Percentiles rank a stretch among this genome's conserved stretches.
These are phyloP conservation scores for Romanogobio albipinnatus DNA, from an alignment of 2,113 vertebrate species.

Conservation along the genomic window DNA sequence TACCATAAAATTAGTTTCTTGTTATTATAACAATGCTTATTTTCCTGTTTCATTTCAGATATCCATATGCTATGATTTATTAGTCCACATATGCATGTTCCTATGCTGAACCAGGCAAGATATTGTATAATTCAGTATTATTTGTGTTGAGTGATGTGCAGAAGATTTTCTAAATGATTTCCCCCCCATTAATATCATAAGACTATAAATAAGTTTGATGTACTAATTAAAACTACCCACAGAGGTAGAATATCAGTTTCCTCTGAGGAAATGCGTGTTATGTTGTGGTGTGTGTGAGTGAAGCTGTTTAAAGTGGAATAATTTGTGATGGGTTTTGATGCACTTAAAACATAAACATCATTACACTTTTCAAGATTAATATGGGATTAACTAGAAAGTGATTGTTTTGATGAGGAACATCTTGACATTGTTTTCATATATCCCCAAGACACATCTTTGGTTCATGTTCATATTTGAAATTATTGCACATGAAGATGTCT, in stretches of 20 bases:
- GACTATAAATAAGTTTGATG: slow-evolving; percentile 24
- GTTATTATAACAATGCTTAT: background rate
- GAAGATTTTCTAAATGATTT: background rate
- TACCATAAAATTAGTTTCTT: background rate
- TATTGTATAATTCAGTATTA: no score
- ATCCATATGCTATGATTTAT: background rate
- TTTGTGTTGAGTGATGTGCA: background rate
- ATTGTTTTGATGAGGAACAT: background rate
- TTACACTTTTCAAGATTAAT: background rate
- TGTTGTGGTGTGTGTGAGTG: background rate
- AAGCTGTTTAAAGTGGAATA: background rate
- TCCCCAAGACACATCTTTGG: background rate
- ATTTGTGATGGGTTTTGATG: background rate
- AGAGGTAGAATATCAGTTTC: slow-evolving; percentile 19
- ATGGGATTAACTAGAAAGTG: background rate
- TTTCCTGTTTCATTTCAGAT: background rate
- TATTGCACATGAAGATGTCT: background rate
- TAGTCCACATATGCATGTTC: background rate
- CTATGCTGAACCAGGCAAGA: background rate
- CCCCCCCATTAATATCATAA: background rate
- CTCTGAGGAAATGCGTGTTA: background rate
- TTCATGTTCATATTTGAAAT: background rate
- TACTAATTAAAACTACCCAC: slow-evolving; percentile 49
- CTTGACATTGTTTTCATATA: background rate
- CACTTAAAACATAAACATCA: background rate